Evolutionary conservation across 2,797 vertebrate species (phyloP).

Genomic region (Alectoris magna): DNA sequence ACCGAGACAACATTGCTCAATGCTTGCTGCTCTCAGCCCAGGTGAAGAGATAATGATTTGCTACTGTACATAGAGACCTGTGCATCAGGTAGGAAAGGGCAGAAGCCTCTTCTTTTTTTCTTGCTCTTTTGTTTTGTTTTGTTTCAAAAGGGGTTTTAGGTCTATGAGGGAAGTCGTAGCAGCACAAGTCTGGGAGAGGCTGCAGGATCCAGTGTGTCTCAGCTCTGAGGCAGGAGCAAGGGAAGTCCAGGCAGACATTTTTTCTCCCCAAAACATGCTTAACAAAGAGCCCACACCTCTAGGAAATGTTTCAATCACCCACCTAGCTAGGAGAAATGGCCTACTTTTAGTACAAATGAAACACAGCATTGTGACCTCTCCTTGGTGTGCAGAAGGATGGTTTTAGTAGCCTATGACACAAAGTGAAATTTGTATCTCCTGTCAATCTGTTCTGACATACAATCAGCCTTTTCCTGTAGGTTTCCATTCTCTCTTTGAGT

Average conservation of each 20-base stretch:
- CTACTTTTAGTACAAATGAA: slow-evolving; percentile 2
- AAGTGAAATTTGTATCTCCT: not conserved
- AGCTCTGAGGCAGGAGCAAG: not conserved
- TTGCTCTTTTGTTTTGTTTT: not conserved
- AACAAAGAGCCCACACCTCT: not conserved
- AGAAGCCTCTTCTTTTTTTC: not conserved
- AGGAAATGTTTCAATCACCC: not conserved
- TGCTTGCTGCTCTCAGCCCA: not conserved
- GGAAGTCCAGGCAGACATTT: not conserved
- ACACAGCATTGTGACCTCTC: not conserved
- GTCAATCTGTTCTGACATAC: not conserved
- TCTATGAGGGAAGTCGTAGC: not conserved
- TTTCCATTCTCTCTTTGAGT: not conserved
- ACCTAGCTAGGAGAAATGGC: not conserved
- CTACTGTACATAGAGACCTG: not conserved
- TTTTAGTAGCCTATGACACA: not conserved
- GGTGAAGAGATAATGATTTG: not conserved
- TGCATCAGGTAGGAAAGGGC: not conserved
- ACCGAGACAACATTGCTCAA: not conserved
- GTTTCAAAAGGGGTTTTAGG: not conserved
- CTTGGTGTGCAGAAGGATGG: not conserved
- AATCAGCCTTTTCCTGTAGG: not conserved
- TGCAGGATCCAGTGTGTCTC: not conserved
- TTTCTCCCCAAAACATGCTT: not conserved
- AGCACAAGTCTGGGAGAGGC: not conserved